A percentile compares a stretch with the other conserved stretches of the same genome.
Conservation (phyloP, 2,113 vertebrate genomes). For the Solea solea region DNA sequence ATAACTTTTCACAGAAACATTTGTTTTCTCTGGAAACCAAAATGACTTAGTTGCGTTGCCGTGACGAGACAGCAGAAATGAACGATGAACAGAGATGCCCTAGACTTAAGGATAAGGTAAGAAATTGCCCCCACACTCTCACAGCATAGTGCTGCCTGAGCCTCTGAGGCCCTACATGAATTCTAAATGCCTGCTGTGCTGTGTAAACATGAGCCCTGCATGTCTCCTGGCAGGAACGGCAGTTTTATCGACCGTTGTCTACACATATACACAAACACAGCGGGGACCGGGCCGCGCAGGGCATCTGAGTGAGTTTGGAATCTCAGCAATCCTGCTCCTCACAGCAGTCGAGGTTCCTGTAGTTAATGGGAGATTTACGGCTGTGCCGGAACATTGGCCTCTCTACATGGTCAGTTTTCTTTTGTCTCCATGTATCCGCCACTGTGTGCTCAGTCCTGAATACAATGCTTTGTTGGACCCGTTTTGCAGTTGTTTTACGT, state of each 20-base stretch:
- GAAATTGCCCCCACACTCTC: too few species aligned
- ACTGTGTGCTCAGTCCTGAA: too few species aligned
- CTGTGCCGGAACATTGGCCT: neutral
- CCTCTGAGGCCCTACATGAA: neutral
- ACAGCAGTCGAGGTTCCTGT: neutral
- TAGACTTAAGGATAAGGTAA: too few species aligned
- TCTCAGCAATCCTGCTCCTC: neutral
- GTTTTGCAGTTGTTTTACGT: too few species aligned
- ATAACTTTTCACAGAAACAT: constrained; percentile 1
- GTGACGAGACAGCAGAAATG: too few species aligned
- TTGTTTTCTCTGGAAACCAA: neutral
- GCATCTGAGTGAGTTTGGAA: neutral
- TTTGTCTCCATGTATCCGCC: neutral
- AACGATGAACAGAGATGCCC: too few species aligned
- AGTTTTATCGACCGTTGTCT: neutral
- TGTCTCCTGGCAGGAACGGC: neutral
- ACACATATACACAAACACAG: neutral
- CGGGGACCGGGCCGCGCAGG: neutral
- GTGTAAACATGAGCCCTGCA: neutral
- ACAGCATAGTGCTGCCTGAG: neutral
- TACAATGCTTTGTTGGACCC: too few species aligned
- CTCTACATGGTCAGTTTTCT: neutral
- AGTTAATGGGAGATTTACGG: neutral
- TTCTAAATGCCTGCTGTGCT: neutral
- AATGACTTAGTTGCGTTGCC: neutral